Evolutionary conservation across 2,113 vertebrate species (phyloP).

Genomic region (Pachypanchax playfairii): DNA sequence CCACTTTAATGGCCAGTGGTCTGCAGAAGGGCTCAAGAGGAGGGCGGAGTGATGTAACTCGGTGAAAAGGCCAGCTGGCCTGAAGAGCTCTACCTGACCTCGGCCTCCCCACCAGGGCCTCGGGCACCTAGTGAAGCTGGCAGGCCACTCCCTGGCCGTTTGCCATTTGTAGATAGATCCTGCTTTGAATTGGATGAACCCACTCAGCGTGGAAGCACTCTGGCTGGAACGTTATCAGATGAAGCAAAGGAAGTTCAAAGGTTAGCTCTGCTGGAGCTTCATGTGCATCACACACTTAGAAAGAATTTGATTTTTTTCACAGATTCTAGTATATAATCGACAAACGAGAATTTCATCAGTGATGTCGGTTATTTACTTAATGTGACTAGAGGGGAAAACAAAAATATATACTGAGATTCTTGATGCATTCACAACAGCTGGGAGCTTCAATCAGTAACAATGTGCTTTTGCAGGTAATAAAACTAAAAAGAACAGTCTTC

Average conservation of each 20-base stretch:
- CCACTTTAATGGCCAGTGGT: slow-evolving; percentile 31
- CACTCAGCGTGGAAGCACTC: slow-evolving; percentile 47
- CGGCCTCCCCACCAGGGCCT: slow-evolving; percentile 33
- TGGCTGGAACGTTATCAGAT: slow-evolving; percentile 65
- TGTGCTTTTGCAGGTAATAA: too few relatives aligned
- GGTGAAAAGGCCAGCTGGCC: slow-evolving; percentile 66
- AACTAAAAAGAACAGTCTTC: too few relatives aligned
- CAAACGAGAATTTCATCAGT: neutral
- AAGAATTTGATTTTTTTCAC: neutral
- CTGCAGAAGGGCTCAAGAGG: slow-evolving; percentile 45
- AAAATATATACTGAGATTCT: too few relatives aligned
- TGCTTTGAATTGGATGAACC: slow-evolving; percentile 51
- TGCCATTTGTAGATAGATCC: slow-evolving; percentile 45
- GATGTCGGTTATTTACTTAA: too few relatives aligned
- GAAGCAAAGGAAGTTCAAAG: slow-evolving; percentile 61
- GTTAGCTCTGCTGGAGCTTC: slow-evolving; percentile 39
- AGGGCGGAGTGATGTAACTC: slow-evolving; percentile 49
- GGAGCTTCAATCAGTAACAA: too few relatives aligned
- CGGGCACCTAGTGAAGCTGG: slow-evolving; percentile 63
- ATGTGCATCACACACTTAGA: neutral
- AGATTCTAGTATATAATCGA: neutral
- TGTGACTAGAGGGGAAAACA: too few relatives aligned
- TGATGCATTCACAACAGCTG: too few relatives aligned
- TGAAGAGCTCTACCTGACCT: slow-evolving; percentile 54
- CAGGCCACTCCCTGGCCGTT: slow-evolving; percentile 28